A percentile compares a stretch with the other conserved stretches of the same genome.
Evolutionary conservation across 2,888 invertebrate genomes (phyloP).

Genomic region (Megamerina dolium): DNA sequence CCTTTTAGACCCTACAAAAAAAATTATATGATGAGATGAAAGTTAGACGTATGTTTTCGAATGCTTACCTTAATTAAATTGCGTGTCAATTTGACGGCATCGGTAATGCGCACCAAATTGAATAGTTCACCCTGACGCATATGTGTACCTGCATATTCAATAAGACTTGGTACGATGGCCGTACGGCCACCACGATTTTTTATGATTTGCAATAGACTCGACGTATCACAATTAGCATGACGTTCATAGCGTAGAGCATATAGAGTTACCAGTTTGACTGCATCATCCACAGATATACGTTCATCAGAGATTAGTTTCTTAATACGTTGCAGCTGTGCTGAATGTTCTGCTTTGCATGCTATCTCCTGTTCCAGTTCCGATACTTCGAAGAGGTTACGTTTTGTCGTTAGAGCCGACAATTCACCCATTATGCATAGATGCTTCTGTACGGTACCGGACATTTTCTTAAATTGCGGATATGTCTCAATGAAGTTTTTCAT

Average conservation of each 20-base stretch:
- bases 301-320: slow-evolving; percentile 71
- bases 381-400: slow-evolving; percentile 75
- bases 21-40: not conserved
- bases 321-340: slow-evolving; percentile 71
- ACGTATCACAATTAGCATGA: slow-evolving; percentile 77
- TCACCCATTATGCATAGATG: slow-evolving; percentile 97
- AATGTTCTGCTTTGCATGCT: slow-evolving; percentile 80
- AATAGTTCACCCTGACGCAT: slow-evolving; percentile 78
- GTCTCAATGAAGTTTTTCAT: slow-evolving; percentile 98
- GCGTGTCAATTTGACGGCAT: slow-evolving; percentile 71
- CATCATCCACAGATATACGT: slow-evolving; percentile 69
- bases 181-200: slow-evolving; percentile 68
- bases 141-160: slow-evolving; percentile 82
- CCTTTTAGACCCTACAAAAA: slow-evolving; percentile 70
- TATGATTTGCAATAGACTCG: slow-evolving; percentile 67
- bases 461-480: slow-evolving; percentile 96
- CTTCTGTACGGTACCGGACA: slow-evolving; percentile 93
- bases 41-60: not conserved
- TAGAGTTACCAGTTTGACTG: slow-evolving; percentile 79
- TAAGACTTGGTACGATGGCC: slow-evolving; percentile 56
- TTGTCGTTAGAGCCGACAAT: slow-evolving; percentile 76
- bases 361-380: slow-evolving; percentile 92
- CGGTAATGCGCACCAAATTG: slow-evolving; percentile 85
- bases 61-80: slow-evolving; percentile 41
- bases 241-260: slow-evolving; percentile 93